These are phyloP conservation scores for Acromyrmex heyeri DNA, from an alignment of 1,140 invertebrate genomes.

Conservation along the genomic window DNA sequence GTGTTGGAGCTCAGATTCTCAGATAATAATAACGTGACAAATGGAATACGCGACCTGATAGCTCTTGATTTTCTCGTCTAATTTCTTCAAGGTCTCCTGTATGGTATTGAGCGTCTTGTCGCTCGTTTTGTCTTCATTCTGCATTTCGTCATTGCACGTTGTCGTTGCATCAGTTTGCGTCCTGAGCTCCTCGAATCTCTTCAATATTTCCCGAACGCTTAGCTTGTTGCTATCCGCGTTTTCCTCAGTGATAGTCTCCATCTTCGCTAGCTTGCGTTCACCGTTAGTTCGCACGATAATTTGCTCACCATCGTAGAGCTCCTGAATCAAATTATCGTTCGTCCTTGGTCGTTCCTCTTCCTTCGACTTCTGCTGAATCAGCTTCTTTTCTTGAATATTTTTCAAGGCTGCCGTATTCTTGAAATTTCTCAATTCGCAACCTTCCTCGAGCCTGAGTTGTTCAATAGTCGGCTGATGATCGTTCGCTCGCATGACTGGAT, in stretches of 20 bases:
- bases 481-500: constrained; percentile 13
- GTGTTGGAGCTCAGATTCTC: neutral
- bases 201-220: constrained; percentile 93
- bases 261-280: constrained; percentile 85
- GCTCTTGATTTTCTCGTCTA: constrained; percentile 86
- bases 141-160: constrained; percentile 54
- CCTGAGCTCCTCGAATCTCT: constrained; percentile 92
- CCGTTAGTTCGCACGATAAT: constrained; percentile 67
- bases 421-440: constrained; percentile 79
- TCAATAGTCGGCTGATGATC: constrained; percentile 82
- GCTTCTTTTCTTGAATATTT: constrained; percentile 23
- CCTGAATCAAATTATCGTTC: constrained; percentile 81
- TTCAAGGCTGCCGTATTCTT: constrained; percentile 62
- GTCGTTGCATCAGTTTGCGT: constrained; percentile 75
- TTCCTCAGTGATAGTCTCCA: constrained; percentile 94
- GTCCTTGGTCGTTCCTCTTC: constrained; percentile 73
- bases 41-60: constrained; percentile 81
- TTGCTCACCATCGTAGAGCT: constrained; percentile 82
- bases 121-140: constrained; percentile 82
- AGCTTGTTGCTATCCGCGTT: constrained; percentile 90
- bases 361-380: constrained; percentile 41
- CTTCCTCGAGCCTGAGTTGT: constrained; percentile 84
- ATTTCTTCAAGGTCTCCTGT: constrained; percentile 85
- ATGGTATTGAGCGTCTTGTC: constrained; percentile 85
- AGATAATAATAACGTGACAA: constrained; percentile 53